phyloP scores from a whole-genome alignment of 2,113 vertebrate species.

The Echinops telfairi region DNA sequence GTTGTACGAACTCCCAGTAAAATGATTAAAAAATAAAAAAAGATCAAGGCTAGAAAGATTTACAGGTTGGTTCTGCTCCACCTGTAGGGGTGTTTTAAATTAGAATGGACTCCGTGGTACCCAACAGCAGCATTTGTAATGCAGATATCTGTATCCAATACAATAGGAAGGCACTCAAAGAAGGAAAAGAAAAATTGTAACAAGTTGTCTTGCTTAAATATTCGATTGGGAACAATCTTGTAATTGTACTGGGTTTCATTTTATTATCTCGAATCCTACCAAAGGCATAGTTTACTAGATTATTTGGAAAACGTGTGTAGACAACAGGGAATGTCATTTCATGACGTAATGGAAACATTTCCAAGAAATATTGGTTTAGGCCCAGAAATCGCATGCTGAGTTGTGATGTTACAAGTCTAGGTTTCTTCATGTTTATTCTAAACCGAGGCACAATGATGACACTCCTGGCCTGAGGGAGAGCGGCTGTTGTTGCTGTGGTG shows the following conservation, averaged over 20 bases:
- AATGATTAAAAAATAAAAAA: too few species aligned
- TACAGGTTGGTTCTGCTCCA: too few species aligned
- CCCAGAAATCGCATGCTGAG: constrained; percentile 1
- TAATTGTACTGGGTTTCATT: not conserved
- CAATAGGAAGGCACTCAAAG: too few species aligned
- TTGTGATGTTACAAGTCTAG: not conserved
- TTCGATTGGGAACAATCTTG: not conserved
- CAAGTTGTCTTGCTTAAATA: not conserved
- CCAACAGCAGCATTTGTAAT: too few species aligned
- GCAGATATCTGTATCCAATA: too few species aligned
- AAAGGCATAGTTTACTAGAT: constrained; percentile 9
- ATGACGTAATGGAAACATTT: not conserved
- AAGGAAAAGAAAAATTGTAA: not conserved
- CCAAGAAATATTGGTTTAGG: constrained; percentile 8
- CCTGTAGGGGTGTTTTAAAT: too few species aligned
- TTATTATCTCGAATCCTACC: constrained; percentile 24
- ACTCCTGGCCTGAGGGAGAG: not conserved
- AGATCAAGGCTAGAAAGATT: too few species aligned
- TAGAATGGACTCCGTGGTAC: too few species aligned
- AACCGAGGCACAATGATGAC: not conserved
- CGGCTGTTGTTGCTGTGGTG: too few species aligned
- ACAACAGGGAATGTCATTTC: too few species aligned
- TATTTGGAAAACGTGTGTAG: too few species aligned
- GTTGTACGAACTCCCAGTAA: too few species aligned
- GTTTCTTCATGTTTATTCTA: not conserved